These are phyloP conservation scores for Misgurnus anguillicaudatus DNA, from an alignment of 2,113 vertebrate species.

Conservation along the genomic window DNA sequence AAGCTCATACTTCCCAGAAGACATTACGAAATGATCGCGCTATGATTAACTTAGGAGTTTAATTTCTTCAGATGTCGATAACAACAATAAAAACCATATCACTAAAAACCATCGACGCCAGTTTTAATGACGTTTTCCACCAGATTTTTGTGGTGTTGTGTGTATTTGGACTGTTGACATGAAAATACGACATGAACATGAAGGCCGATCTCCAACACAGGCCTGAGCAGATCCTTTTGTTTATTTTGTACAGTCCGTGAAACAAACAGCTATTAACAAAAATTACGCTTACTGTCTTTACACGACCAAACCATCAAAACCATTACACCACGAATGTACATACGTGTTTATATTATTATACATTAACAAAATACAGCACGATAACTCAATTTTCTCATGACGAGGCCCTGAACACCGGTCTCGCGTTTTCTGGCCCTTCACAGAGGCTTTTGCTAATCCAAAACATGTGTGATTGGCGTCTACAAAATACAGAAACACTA, in stretches of 20 bases:
- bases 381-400: conserved; percentile 16
- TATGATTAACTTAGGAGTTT: background rate
- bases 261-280: background rate
- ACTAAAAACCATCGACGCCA: background rate
- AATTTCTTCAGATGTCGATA: background rate
- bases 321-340: too few relatives aligned
- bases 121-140: background rate
- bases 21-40: background rate
- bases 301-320: background rate
- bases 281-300: background rate
- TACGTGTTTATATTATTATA: background rate
- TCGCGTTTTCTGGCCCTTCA: conserved; percentile 33
- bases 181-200: conserved; percentile 74
- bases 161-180: conserved; percentile 52
- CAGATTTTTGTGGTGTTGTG: background rate
- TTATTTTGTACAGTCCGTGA: conserved; percentile 56
- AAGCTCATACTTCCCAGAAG: conserved; percentile 14
- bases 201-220: conserved; percentile 68
- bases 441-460: background rate
- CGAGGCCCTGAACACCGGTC: conserved; percentile 38
- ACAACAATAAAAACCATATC: background rate
- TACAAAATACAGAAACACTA: background rate
- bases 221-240: conserved; percentile 64
- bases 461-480: background rate
- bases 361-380: background rate